Conservation (phyloP, 2,113 vertebrate species). For the Tetrax tetrax region DNA sequence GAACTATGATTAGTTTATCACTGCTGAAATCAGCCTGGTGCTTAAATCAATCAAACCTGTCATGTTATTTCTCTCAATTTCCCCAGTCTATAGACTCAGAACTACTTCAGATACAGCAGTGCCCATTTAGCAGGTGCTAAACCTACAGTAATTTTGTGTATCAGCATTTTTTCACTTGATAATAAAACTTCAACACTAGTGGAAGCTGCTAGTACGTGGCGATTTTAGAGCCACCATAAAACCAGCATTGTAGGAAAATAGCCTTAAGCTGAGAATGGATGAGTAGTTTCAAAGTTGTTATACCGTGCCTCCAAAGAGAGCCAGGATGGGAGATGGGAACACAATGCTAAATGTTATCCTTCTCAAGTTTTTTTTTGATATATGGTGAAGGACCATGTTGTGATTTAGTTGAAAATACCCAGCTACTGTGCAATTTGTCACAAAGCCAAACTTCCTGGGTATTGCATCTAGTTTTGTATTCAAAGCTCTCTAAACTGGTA, state of each 20-base stretch:
- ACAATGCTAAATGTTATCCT: background rate
- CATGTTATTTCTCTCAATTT: background rate
- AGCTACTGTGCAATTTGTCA: background rate
- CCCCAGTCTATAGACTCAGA: background rate
- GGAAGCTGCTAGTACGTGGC: constrained; percentile 1
- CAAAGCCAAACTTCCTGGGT: background rate
- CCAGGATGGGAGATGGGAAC: background rate
- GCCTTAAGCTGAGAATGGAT: constrained; percentile 35
- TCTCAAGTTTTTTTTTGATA: background rate
- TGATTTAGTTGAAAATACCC: background rate
- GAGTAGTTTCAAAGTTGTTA: constrained; percentile 26
- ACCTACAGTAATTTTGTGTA: constrained; percentile 17
- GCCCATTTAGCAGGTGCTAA: constrained; percentile 41
- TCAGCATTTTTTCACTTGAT: constrained; percentile 41
- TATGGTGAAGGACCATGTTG: background rate
- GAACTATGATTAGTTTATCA: background rate
- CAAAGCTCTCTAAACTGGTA: background rate
- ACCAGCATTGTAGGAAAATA: constrained; percentile 25
- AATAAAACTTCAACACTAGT: constrained; percentile 8
- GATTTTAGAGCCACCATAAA: constrained; percentile 54
- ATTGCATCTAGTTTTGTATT: background rate
- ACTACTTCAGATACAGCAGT: background rate
- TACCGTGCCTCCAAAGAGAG: background rate
- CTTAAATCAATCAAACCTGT: constrained; percentile 17
- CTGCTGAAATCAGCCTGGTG: background rate